These are phyloP conservation scores for Tipula lateralis DNA, from an alignment of 2,888 invertebrate genomes.

Conservation along the genomic window DNA sequence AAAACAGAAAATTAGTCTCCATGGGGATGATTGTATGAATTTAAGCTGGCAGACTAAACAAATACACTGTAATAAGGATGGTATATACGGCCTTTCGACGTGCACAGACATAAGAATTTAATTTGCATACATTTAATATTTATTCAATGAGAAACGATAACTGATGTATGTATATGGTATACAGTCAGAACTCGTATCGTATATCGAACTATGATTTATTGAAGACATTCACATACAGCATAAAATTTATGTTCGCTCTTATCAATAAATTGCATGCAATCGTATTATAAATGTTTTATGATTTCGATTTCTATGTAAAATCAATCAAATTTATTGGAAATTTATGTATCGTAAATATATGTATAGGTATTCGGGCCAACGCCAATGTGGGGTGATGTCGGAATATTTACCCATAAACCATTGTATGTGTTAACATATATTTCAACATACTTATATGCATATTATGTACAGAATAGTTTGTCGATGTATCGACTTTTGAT, in stretches of 20 bases:
- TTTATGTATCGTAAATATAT: not conserved
- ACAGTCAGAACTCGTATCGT: not conserved
- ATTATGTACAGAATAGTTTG: not conserved
- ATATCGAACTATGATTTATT: too few species aligned
- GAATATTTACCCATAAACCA: not conserved
- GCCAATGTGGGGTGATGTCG: not conserved
- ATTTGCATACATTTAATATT: too few species aligned
- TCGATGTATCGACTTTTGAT: not conserved
- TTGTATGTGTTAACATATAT: not conserved
- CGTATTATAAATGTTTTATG: not conserved
- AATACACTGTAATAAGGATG: too few species aligned
- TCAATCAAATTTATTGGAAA: not conserved
- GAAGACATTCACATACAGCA: not conserved
- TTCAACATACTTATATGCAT: too few species aligned
- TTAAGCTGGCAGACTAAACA: too few species aligned
- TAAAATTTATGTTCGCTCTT: not conserved
- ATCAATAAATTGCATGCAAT: not conserved
- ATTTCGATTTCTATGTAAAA: not conserved
- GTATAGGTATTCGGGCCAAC: not conserved
- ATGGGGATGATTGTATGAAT: too few species aligned
- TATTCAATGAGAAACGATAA: not conserved
- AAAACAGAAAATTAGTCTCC: too few species aligned
- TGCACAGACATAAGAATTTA: too few species aligned
- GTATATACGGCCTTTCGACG: too few species aligned
- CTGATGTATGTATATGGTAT: not conserved